These are phyloP conservation scores for Chouioia cunea DNA, from an alignment of 2,888 invertebrate species.

Conservation along the genomic window DNA sequence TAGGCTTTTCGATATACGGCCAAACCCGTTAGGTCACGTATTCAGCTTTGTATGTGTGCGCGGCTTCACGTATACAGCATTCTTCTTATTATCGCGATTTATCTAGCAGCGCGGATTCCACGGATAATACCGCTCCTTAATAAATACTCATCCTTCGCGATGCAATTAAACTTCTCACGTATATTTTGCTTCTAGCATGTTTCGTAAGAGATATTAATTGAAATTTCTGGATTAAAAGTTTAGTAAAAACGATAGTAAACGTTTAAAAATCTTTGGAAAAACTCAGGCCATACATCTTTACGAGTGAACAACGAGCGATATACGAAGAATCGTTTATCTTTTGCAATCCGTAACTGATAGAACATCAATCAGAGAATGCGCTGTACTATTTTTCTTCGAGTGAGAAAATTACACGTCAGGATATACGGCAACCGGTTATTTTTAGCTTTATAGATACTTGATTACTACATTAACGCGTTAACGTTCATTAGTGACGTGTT, in stretches of 20 bases:
- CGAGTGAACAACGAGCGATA: neutral
- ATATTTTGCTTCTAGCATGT: too few relatives aligned
- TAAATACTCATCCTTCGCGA: neutral
- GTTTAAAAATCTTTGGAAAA: neutral
- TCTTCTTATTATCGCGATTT: constrained; percentile 40
- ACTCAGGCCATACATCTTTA: constrained; percentile 12
- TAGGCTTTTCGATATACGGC: too few relatives aligned
- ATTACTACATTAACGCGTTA: too few relatives aligned
- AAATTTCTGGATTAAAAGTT: constrained; percentile 1
- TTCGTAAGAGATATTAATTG: too few relatives aligned
- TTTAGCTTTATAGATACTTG: too few relatives aligned
- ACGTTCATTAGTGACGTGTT: too few relatives aligned
- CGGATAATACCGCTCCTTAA: constrained; percentile 16
- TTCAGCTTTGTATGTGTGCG: neutral
- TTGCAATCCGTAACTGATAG: constrained; percentile 17
- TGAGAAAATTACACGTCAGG: constrained; percentile 5
- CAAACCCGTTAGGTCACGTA: neutral
- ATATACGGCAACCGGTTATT: neutral
- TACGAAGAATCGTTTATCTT: constrained; percentile 28
- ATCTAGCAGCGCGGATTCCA: constrained; percentile 25
- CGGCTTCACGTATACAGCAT: constrained; percentile 4
- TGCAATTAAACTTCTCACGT: constrained; percentile 8
- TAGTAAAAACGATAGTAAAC: constrained; percentile 4
- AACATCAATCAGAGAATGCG: constrained; percentile 17
- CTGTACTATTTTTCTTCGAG: constrained; percentile 10